Evolutionary conservation across 2,888 invertebrate genomes (phyloP).

Genomic region (Linnaemya vulpina): DNA sequence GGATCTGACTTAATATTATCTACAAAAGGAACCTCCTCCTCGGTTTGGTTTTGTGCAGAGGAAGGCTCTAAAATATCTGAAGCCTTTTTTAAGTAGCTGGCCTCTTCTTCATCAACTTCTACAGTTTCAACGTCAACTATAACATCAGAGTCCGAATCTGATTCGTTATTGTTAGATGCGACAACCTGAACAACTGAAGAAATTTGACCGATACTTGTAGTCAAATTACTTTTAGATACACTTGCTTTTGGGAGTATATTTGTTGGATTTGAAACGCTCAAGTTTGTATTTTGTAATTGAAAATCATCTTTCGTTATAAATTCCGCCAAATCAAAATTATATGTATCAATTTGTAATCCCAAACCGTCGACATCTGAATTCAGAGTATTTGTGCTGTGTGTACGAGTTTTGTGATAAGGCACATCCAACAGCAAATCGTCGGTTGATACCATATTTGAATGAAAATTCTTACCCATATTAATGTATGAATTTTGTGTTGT

Average conservation of each 20-base stretch:
- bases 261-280: background rate
- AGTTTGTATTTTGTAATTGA: slow-evolving; percentile 67
- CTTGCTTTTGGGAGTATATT: background rate
- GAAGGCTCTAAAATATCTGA: slow-evolving; percentile 55
- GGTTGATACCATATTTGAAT: slow-evolving; percentile 50
- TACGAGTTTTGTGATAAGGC: slow-evolving; percentile 75
- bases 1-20: slow-evolving; percentile 81
- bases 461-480: slow-evolving; percentile 21
- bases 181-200: slow-evolving; percentile 57
- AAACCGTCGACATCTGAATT: slow-evolving; percentile 78
- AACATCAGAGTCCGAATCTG: slow-evolving; percentile 81
- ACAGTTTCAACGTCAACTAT: slow-evolving; percentile 82
- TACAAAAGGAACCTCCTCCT: slow-evolving; percentile 74
- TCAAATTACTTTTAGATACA: background rate
- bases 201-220: slow-evolving; percentile 5
- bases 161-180: slow-evolving; percentile 73
- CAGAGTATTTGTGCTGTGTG: slow-evolving; percentile 77
- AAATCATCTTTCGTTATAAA: slow-evolving; percentile 82
- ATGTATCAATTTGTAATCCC: slow-evolving; percentile 79
- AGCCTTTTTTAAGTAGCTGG: slow-evolving; percentile 55
- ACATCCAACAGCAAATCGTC: slow-evolving; percentile 59
- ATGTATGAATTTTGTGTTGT: slow-evolving; percentile 5
- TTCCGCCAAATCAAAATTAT: slow-evolving; percentile 81
- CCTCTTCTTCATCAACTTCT: slow-evolving; percentile 76
- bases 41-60: slow-evolving; percentile 33